These are phyloP conservation scores for Microvelia longipes DNA, from an alignment of 1,140 invertebrate species.

Conservation along the genomic window DNA sequence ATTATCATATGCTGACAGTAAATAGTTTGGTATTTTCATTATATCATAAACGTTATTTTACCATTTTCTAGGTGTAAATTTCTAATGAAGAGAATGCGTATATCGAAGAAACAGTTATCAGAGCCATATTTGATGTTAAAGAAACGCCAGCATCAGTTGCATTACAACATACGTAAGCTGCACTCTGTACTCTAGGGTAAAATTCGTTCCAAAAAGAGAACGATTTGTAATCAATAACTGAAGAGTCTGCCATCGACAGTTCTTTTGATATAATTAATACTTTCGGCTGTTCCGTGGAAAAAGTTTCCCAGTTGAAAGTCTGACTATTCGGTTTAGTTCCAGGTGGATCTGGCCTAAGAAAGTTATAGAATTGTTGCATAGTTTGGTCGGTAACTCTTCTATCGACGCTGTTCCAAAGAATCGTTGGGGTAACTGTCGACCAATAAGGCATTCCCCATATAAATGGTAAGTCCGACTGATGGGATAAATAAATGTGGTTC, in stretches of 20 bases:
- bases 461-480: constrained; percentile 61
- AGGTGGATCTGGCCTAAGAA: constrained; percentile 52
- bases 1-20: no score
- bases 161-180: constrained; percentile 17
- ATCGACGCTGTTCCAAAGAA: constrained; percentile 54
- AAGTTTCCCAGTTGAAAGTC: constrained; percentile 51
- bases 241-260: constrained; percentile 50
- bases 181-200: constrained; percentile 44
- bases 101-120: neutral
- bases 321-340: constrained; percentile 44
- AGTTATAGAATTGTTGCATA: constrained; percentile 60
- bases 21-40: no score
- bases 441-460: constrained; percentile 59
- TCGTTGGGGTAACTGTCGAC: constrained; percentile 29
- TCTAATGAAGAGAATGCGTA: no score
- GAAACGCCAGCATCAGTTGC: no score
- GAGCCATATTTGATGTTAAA: no score
- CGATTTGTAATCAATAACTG: constrained; percentile 50
- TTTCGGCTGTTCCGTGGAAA: constrained; percentile 41
- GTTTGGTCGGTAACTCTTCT: constrained; percentile 56
- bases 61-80: no score
- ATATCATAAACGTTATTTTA: no score
- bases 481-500: constrained; percentile 55
- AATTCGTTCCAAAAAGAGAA: constrained; percentile 68
- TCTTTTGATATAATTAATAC: constrained; percentile 54